Percentiles rank a stretch among this genome's conserved stretches.
Evolutionary conservation across 2,888 invertebrate genomes (phyloP).

Genomic region (Eupithecia subumbrata): DNA sequence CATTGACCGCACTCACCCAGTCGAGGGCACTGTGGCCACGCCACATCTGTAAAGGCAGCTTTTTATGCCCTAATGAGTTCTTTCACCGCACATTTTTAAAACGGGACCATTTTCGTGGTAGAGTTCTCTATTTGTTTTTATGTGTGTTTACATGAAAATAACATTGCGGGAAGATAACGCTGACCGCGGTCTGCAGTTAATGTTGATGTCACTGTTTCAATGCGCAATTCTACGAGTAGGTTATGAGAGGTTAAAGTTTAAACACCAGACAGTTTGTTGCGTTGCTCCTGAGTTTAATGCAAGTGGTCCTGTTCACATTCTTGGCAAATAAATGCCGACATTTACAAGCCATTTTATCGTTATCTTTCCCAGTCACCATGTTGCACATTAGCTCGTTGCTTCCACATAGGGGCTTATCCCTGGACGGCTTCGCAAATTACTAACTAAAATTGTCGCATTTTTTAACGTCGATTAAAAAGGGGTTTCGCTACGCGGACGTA

Average conservation of each 20-base stretch:
- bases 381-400: constrained; percentile 6
- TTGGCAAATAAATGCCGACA: constrained; percentile 12
- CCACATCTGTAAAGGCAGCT: constrained; percentile 53
- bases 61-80: constrained; percentile 47
- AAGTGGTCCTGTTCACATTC: constrained; percentile 1
- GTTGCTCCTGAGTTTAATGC: neutral
- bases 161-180: constrained; percentile 29
- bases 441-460: constrained; percentile 48
- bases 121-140: constrained; percentile 35
- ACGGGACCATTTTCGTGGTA: constrained; percentile 33
- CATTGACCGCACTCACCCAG: constrained; percentile 76
- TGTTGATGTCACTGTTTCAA: constrained; percentile 29
- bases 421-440: constrained; percentile 44
- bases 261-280: constrained; percentile 13
- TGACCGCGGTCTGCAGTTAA: constrained; percentile 37
- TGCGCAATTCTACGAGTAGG: constrained; percentile 12
- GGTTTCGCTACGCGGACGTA: constrained; percentile 49
- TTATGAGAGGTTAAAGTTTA: constrained; percentile 11
- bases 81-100: constrained; percentile 43
- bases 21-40: constrained; percentile 54
- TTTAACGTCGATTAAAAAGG: constrained; percentile 51
- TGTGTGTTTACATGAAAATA: constrained; percentile 35
- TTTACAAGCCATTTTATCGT: constrained; percentile 9
- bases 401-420: constrained; percentile 1
- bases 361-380: constrained; percentile 21